These are phyloP conservation scores for Ridgeia piscesae DNA, from an alignment of 1,140 invertebrate species.

Conservation along the genomic window DNA sequence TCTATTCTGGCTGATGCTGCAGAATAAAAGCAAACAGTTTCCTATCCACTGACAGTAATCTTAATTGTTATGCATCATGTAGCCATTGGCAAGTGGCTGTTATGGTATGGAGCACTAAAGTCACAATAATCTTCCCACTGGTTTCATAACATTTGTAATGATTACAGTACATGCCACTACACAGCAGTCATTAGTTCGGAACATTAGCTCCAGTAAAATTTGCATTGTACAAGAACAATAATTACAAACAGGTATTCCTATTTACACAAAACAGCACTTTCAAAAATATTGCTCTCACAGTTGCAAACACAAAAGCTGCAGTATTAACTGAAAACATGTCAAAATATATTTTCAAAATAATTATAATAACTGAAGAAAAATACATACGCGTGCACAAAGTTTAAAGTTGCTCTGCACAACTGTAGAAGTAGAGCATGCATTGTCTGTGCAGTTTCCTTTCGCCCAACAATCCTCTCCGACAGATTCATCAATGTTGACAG, in stretches of 20 bases:
- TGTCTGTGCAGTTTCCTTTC: neutral
- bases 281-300: too few species aligned
- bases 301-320: too few species aligned
- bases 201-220: neutral
- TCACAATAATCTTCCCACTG: too few species aligned
- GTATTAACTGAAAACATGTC: too few species aligned
- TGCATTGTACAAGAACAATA: neutral
- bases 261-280: too few species aligned
- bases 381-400: conserved; percentile 9
- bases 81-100: neutral
- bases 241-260: neutral
- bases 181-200: too few species aligned
- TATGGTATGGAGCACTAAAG: neutral
- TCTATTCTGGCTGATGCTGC: conserved; percentile 13
- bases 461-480: neutral
- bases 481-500: neutral
- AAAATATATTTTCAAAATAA: too few species aligned
- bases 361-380: too few species aligned
- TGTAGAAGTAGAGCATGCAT: neutral
- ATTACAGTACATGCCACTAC: too few species aligned
- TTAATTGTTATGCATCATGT: neutral
- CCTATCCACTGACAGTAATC: neutral
- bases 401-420: conserved; percentile 7
- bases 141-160: too few species aligned
- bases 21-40: neutral